Base-by-base conservation (phyloP, 2,797 vertebrate genomes). In the Scolopax bukidnonensis region DNA sequence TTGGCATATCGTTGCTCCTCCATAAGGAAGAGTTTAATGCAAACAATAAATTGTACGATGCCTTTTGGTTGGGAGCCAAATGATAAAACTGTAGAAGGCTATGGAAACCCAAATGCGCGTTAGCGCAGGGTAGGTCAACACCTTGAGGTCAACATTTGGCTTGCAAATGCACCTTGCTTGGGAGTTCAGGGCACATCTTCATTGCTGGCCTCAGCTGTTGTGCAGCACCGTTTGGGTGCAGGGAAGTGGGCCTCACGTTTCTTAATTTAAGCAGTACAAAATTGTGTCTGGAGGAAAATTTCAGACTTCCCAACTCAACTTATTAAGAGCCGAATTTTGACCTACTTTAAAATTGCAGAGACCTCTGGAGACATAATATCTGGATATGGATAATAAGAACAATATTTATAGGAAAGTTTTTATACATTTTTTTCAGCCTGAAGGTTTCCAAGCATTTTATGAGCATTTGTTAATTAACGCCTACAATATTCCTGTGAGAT, bases 261-360 rank as follows among this genome's bases (percentile, higher is more conserved):
- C 65, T 89, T 76, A 70, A 79, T 90, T 89, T 89, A 88, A 82
- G 36, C 25, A 47, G 21, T 73, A 84, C 33, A 65, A 87, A 92
- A 92, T 5, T 80, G n/a, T 87, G 47, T 95, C 91, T 87, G 68
- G 74, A 96, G 91, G 60, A 95, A 85, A 91, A 90, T 83, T 93
- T 91, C 45, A 68, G 87, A 86, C 73, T 20, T 97, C 87, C 75
- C 75, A 88, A 60, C 24, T 92, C 33, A 68, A n/a, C 71, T 93
- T 93, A 96, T 71, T 90, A 92, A 92, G 27, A 91, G 77, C 4
- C 0, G 1, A 78, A 51, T 94, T 95, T 88, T 96, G 96, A 94
- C 95, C 95, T 96, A 94, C 84, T 97, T 96, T 92, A 69, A 80
- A 91, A 89, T n/a, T 77, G n/a, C 10, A 11, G 63, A 90, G 43